A percentile compares a stretch with the other conserved stretches of the same genome.
phyloP scores from a whole-genome alignment of 2,113 vertebrate genomes.

The Oncorhynchus mykiss region DNA sequence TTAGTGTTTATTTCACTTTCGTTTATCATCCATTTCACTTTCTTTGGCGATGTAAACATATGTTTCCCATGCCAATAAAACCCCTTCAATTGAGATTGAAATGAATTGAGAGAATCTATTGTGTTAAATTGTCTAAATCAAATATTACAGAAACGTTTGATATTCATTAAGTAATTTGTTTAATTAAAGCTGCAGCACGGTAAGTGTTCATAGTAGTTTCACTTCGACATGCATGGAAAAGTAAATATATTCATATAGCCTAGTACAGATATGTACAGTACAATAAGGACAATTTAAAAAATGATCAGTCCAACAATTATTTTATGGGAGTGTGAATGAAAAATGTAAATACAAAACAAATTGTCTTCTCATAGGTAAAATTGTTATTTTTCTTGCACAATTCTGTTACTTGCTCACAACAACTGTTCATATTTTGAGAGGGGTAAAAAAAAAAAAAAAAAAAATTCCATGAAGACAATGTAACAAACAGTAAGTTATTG shows the following conservation, averaged over 20 bases:
- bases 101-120: too few species aligned
- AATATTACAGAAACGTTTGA: background rate
- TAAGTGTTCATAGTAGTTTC: conserved; percentile 77
- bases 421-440: background rate
- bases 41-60: too few species aligned
- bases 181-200: conserved; percentile 78
- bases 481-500: conserved; percentile 60
- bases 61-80: too few species aligned
- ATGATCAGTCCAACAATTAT: conserved; percentile 63
- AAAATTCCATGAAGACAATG: conserved; percentile 55
- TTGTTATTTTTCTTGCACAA: conserved; percentile 48
- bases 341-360: conserved; percentile 50
- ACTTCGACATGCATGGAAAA: conserved; percentile 83
- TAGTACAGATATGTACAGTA: conserved; percentile 77
- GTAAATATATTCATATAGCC: conserved; percentile 79
- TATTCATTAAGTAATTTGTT: conserved; percentile 66
- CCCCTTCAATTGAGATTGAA: too few species aligned
- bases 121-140: background rate
- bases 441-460: conserved; percentile 25
- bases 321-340: conserved; percentile 70
- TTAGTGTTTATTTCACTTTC: too few species aligned
- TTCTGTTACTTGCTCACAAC: conserved; percentile 29
- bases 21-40: too few species aligned
- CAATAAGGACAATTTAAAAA: conserved; percentile 58
- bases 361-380: conserved; percentile 19